Percentiles rank a stretch among this genome's conserved stretches.
Conservation (phyloP, 2,113 vertebrate species). For the Dendropsophus ebraccatus region DNA sequence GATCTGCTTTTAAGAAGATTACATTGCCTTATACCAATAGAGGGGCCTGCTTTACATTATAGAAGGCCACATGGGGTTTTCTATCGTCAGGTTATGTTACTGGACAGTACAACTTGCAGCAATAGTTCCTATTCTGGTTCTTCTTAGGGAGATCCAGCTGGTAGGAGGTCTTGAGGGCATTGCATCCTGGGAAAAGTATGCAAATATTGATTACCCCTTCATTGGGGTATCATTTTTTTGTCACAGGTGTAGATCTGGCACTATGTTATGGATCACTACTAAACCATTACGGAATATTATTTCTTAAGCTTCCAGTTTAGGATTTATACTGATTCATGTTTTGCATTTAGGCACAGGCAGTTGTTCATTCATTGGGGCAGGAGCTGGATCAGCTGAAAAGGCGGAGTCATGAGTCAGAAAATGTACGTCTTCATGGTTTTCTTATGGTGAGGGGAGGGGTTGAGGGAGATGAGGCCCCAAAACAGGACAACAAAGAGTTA, state of each 20-base stretch:
- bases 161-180: not conserved
- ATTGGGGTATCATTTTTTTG: no score
- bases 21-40: no score
- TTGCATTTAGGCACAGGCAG: slow-evolving; percentile 77
- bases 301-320: not conserved
- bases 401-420: slow-evolving; percentile 84
- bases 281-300: not conserved
- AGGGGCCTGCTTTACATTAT: not conserved
- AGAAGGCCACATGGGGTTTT: not conserved
- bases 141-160: not conserved
- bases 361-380: slow-evolving; percentile 79
- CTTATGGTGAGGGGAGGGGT: no score
- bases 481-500: no score
- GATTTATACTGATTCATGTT: not conserved
- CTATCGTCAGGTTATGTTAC: not conserved
- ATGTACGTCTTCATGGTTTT: slow-evolving; percentile 69
- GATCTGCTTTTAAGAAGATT: not conserved
- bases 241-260: no score
- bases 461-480: no score
- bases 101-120: not conserved
- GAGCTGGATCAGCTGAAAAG: slow-evolving; percentile 84
- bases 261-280: not conserved
- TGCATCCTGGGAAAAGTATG: not conserved
- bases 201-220: not conserved
- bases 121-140: not conserved